phyloP scores from a whole-genome alignment of 2,113 vertebrate genomes.

The Heterotis niloticus region DNA sequence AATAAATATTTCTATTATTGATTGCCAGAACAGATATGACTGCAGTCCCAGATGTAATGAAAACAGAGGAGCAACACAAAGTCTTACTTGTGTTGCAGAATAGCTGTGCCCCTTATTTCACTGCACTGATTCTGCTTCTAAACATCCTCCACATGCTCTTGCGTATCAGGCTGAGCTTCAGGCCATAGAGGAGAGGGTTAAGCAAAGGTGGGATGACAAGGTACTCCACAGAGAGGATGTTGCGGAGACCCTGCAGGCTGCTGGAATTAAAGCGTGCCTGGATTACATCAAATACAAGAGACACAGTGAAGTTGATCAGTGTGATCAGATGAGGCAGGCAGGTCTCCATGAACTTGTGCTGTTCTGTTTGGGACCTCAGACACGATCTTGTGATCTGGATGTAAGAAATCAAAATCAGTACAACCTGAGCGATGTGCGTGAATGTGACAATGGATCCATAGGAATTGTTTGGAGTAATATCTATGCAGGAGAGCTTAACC shows the following conservation, averaged over 20 bases:
- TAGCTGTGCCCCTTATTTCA: neutral
- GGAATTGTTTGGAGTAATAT: no score
- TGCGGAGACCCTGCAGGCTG: constrained; percentile 29
- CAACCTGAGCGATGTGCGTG: no score
- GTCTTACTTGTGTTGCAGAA: no score
- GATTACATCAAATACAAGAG: constrained; percentile 41
- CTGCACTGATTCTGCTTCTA: neutral
- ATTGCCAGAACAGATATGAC: no score
- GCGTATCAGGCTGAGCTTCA: constrained; percentile 51
- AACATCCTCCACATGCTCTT: constrained; percentile 28
- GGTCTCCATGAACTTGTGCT: constrained; percentile 32
- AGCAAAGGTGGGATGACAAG: constrained; percentile 53
- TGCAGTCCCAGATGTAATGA: no score
- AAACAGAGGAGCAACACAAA: no score
- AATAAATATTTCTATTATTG: no score
- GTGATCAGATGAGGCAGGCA: constrained; percentile 20
- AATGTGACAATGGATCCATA: no score
- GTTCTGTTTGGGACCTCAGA: constrained; percentile 28
- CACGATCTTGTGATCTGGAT: constrained; percentile 13
- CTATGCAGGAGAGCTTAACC: neutral
- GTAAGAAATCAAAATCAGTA: constrained; percentile 10
- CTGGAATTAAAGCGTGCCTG: constrained; percentile 37
- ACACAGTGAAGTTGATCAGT: constrained; percentile 26
- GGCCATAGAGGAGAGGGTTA: constrained; percentile 59
- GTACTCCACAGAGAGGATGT: constrained; percentile 18